phyloP scores from a whole-genome alignment of 2,113 vertebrate genomes.

The Orthochromis indermauri region DNA sequence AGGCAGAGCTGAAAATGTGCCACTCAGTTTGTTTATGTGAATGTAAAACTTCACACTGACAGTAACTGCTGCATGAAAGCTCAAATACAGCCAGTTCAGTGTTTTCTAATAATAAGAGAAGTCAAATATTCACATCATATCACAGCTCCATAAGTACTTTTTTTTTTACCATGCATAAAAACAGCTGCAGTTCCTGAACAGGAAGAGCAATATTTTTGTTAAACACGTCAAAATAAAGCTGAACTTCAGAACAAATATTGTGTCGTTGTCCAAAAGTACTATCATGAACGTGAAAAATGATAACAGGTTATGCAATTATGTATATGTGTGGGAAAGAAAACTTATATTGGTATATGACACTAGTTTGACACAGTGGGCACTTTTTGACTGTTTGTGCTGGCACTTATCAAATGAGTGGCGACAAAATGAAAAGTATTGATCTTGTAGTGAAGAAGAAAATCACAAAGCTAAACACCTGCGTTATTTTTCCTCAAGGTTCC shows the following conservation, averaged over 20 bases:
- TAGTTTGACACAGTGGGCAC: accelerated
- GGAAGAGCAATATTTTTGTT: accelerated
- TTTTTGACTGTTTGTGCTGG: neutral
- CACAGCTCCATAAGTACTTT: neutral
- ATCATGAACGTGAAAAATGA: neutral
- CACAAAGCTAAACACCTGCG: neutral
- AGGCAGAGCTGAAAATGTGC: neutral
- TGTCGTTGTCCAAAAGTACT: neutral
- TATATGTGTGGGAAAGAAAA: accelerated
- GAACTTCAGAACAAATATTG: neutral
- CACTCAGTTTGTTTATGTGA: neutral
- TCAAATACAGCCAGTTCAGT: neutral
- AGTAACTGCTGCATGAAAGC: neutral
- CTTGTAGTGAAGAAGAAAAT: neutral
- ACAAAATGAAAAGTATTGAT: neutral
- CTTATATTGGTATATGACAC: accelerated
- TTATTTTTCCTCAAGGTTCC: constrained; percentile 73
- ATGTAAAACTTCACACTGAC: neutral
- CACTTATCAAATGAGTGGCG: accelerated
- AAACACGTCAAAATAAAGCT: accelerated
- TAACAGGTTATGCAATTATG: neutral
- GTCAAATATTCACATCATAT: neutral
- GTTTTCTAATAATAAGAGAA: neutral
- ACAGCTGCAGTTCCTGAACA: accelerated
- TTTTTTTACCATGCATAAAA: neutral